Base-by-base conservation (phyloP, 2,797 vertebrate genomes). In the Malacoctenus gilli region DNA sequence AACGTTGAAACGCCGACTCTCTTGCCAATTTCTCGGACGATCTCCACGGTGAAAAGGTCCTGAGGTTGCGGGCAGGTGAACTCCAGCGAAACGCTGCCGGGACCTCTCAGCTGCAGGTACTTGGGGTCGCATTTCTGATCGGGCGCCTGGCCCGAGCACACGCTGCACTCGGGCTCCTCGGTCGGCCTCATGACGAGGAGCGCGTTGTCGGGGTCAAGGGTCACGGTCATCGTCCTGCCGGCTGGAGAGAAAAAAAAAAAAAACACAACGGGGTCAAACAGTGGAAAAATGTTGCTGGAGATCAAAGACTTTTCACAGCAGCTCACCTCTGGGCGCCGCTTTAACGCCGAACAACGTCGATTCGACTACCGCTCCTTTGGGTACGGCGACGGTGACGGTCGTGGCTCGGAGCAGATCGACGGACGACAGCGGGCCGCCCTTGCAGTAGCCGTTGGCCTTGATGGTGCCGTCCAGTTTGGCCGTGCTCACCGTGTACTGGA, bases 31-130 rank as follows among this genome's bases (percentile, higher is more conserved):
- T 89, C 60, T 65, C 75, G 84, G 62, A 76, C 88, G 63, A 93
- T 80, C 60, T 90, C 80, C 72, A 91, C 86, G 0, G 0, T 79
- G 77, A 84, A 93, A 56, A 87, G 0, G 0, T 90, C 66, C 19
- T 89, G 83, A 4, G 92, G 91, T 1, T 12, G 56, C 14, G 68
- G 47, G 39, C 92, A 93, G 61, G 56, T 89, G 19, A 93, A 93
- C 11, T 86, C 66, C 21, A 93, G 74, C 0, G 61, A 62, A 15
- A 50, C 76, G 59, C 71, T 76, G 8, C 13, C 28, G 14, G 46
- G 20, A 9, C 66, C 50, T 2, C 0, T 2, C 35, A 91, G 67
- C 2, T 0, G 0, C 0, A 67, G 12, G 0, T 0, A 0, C 3
- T 0, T 16, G 2, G 59, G 0, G 1, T 15, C 0, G 23, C 92